These are phyloP conservation scores for Chirona hameri DNA, from an alignment of 2,888 invertebrate genomes.

Conservation along the genomic window DNA sequence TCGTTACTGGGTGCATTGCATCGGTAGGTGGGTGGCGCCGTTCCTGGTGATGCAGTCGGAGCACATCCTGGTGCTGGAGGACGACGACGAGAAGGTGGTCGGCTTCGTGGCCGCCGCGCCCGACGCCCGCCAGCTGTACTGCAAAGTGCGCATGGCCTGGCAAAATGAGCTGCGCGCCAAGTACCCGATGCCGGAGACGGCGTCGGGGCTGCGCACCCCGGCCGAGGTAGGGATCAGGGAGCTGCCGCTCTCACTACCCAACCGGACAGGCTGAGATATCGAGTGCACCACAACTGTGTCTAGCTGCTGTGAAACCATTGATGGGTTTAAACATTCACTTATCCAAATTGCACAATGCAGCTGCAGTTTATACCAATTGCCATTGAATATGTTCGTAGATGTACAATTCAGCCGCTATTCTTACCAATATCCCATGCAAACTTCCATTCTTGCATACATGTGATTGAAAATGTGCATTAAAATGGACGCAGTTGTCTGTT, in stretches of 20 bases:
- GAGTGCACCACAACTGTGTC: no score
- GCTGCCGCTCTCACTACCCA: background rate
- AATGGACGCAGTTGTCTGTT: no score
- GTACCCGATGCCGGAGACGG: background rate
- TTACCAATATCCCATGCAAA: no score
- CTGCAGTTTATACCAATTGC: no score
- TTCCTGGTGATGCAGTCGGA: background rate
- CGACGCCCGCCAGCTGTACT: background rate
- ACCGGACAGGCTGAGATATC: no score
- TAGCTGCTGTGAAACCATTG: no score
- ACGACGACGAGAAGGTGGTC: slow-evolving; percentile 11
- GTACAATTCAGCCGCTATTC: no score
- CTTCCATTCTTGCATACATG: no score
- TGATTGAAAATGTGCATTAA: no score
- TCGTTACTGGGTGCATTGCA: slow-evolving; percentile 33
- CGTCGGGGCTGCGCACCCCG: background rate
- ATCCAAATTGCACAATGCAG: no score
- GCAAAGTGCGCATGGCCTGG: background rate
- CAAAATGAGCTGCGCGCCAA: background rate
- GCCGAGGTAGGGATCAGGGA: slow-evolving; percentile 3
- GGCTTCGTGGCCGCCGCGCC: slow-evolving; percentile 23
- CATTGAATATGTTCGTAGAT: no score
- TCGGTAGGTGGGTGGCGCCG: slow-evolving; percentile 27
- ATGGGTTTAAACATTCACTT: no score
- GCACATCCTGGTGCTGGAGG: slow-evolving; percentile 22